phyloP scores from a whole-genome alignment of 2,888 invertebrate species.

The Phanerotoma sp. region DNA sequence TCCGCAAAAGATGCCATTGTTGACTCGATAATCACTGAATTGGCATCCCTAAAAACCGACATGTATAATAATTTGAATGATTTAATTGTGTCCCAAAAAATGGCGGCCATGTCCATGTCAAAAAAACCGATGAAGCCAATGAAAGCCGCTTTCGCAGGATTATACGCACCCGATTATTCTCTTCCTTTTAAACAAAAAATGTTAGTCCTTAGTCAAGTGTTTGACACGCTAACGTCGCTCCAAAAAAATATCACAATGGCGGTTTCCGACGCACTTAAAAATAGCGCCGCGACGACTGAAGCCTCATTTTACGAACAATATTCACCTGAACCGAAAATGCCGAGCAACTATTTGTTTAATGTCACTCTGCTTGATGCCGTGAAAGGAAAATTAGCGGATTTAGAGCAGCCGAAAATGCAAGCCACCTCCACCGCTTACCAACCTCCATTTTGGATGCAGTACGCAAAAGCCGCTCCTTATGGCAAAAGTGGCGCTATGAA shows the following conservation, averaged over 20 bases:
- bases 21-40: conserved; percentile 45
- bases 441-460: conserved; percentile 1
- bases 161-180: conserved; percentile 41
- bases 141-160: conserved; percentile 40
- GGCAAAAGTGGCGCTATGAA: neutral
- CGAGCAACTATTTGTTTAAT: conserved; percentile 27
- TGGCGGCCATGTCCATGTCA: neutral
- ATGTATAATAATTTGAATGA: conserved; percentile 49
- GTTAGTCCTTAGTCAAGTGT: conserved; percentile 47
- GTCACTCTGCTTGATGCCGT: conserved; percentile 46
- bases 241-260: conserved; percentile 47
- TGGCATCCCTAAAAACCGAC: conserved; percentile 43
- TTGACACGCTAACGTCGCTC: conserved; percentile 51
- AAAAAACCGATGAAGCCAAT: conserved; percentile 27
- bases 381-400: conserved; percentile 38
- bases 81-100: conserved; percentile 44
- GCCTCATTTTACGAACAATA: neutral
- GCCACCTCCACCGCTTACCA: neutral
- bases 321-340: neutral
- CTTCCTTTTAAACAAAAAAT: conserved; percentile 51
- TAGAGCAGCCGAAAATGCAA: conserved; percentile 25
- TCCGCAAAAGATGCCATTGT: conserved; percentile 49
- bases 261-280: conserved; percentile 35
- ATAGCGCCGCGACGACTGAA: neutral
- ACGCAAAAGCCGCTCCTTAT: too few relatives aligned